Evolutionary conservation across 1,140 invertebrate species (phyloP).

Genomic region (Drosophila tropicalis): DNA sequence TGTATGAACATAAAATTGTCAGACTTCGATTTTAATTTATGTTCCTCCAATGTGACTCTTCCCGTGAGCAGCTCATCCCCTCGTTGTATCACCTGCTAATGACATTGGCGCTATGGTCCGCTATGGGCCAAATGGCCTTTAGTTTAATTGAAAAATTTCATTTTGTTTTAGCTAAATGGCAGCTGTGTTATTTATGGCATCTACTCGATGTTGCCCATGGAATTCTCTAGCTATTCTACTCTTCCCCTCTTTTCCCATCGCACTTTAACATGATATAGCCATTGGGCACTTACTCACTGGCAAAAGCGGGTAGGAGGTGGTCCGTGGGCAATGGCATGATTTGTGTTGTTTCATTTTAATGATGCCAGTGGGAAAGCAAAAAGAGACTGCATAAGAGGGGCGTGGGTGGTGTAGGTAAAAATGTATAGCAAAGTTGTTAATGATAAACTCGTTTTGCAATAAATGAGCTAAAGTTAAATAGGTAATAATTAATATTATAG

Average conservation of each 20-base stretch:
- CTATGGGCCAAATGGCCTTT: constrained; percentile 66
- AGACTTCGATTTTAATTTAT: constrained; percentile 73
- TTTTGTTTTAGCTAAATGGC: constrained; percentile 73
- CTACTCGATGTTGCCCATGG: constrained; percentile 29
- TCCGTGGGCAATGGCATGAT: constrained; percentile 25
- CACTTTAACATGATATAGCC: no score
- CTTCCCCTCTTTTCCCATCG: no score
- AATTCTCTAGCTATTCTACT: constrained; percentile 7
- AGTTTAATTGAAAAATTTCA: constrained; percentile 78
- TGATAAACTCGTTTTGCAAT: constrained; percentile 14
- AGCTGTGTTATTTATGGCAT: constrained; percentile 65
- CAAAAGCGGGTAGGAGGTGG: no score
- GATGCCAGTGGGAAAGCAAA: constrained; percentile 17
- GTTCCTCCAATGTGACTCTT: constrained; percentile 31
- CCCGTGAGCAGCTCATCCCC: constrained; percentile 11
- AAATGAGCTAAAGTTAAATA: constrained; percentile 12
- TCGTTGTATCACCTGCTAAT: constrained; percentile 56
- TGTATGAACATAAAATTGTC: constrained; percentile 54
- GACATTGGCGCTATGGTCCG: constrained; percentile 63
- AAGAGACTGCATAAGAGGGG: background rate
- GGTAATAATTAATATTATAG: constrained; percentile 1
- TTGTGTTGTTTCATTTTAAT: constrained; percentile 42
- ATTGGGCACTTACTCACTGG: background rate
- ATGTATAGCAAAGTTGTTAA: constrained; percentile 6
- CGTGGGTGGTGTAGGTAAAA: background rate